Evolutionary conservation across 2,888 invertebrate genomes (phyloP), one percentile per base, ranked within the genome.

Genomic region (Helicoverpa assulta): DNA sequence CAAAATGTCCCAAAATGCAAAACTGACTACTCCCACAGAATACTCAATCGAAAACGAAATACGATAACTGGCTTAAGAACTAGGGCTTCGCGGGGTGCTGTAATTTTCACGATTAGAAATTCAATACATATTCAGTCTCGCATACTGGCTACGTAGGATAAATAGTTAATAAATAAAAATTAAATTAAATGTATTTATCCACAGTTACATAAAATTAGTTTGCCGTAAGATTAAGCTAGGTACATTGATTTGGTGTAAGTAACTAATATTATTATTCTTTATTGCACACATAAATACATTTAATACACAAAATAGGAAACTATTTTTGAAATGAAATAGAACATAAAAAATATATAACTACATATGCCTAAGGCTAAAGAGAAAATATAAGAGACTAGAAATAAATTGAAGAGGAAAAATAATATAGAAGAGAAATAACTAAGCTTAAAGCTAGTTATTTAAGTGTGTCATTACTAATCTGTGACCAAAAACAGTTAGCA

Each of bases 81-180:
- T 55, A 0, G 7, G 71, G 71, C 56, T 76, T 70, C 56, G 5
- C 4, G 0, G 2, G 5, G 50, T 2, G 5, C 10, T 18, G 10
- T 58, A 18, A 62, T 40, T 58, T 50, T 5, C 29, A 50, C 7
- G 18, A 57, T 40, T 5, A n/a, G 1, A 12, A 52, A n/a, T 37
- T 18, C 21, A 37, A 8, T 53, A n/a, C n/a, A n/a, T n/a, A 60
- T 8, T 26, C 2, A 56, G 1, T 29, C 0, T 5, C 37, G n/a
- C 7, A 4, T 21, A 18, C 2, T 14, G 26, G 0, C 47, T 12
- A n/a, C 6, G n/a, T n/a, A 43, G 5, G 6, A 43, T 16, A 16
- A 4, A n/a, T n/a, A n/a, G n/a, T n/a, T n/a, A n/a, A n/a, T n/a
- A n/a, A n/a, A n/a, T n/a, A n/a, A n/a, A n/a, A n/a, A n/a, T n/a